phyloP scores from a whole-genome alignment of 2,888 invertebrate genomes.

The Lepas anatifera region DNA sequence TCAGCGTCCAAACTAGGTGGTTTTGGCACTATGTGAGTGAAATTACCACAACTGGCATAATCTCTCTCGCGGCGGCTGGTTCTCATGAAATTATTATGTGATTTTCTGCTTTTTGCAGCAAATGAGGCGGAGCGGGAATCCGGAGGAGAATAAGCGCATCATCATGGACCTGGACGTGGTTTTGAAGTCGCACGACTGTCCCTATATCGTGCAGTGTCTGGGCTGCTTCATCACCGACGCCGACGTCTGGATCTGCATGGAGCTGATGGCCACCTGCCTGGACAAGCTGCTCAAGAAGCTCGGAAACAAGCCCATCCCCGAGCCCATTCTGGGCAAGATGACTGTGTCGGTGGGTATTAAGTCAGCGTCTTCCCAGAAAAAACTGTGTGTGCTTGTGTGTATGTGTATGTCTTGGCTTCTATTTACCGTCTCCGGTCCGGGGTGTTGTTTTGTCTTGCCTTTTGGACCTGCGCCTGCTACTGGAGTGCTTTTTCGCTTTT shows the following conservation, averaged over 20 bases:
- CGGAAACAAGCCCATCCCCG: constrained; percentile 73
- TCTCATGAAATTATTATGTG: no score
- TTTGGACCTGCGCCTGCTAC: no score
- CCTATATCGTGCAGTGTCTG: constrained; percentile 90
- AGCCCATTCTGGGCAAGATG: constrained; percentile 90
- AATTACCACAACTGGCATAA: no score
- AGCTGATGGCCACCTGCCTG: constrained; percentile 96
- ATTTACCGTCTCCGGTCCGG: no score
- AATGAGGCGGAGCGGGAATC: constrained; percentile 94
- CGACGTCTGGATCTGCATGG: constrained; percentile 99
- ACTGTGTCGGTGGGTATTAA: constrained; percentile 83
- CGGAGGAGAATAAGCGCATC: constrained; percentile 94
- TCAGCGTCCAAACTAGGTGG: no score
- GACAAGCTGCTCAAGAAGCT: constrained; percentile 85
- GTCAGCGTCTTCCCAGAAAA: no score
- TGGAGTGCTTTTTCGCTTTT: no score
- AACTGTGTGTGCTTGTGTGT: no score
- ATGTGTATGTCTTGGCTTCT: no score
- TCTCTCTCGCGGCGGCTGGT: no score
- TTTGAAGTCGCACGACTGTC: constrained; percentile 91
- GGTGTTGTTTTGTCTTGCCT: no score
- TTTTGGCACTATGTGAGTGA: no score
- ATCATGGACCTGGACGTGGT: constrained; percentile 98
- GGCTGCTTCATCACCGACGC: constrained; percentile 96
- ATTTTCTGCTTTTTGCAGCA: constrained; percentile 43